A percentile compares a stretch with the other conserved stretches of the same genome.
Conservation (phyloP, 1,140 invertebrate species). For the Harlomillsia oculata region DNA sequence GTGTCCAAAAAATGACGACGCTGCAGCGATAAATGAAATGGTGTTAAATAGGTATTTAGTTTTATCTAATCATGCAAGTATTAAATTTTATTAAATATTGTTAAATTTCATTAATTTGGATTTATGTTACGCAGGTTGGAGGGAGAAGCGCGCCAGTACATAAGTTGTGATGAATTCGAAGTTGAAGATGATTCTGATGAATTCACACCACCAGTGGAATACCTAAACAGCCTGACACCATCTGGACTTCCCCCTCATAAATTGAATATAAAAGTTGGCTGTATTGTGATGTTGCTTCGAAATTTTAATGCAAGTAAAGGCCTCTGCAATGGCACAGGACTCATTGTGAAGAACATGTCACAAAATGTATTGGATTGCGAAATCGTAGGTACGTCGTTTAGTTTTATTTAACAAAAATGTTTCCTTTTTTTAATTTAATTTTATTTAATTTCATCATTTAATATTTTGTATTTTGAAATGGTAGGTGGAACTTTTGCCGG, state of each 20-base stretch:
- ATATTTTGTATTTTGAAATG: no score
- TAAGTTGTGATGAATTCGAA: constrained; percentile 26
- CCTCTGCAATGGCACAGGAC: constrained; percentile 41
- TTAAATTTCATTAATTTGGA: no score
- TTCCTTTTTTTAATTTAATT: constrained; percentile 49
- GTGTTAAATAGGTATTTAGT: no score
- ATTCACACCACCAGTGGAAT: constrained; percentile 37
- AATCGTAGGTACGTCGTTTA: not conserved
- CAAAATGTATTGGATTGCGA: constrained; percentile 5
- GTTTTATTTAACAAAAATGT: not conserved
- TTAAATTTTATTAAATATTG: no score
- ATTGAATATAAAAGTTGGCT: constrained; percentile 39
- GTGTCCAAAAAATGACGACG: constrained; percentile 23
- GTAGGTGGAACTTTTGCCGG: not conserved
- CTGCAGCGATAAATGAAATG: constrained; percentile 6
- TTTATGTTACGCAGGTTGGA: no score
- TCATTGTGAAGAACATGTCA: constrained; percentile 27
- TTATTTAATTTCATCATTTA: no score
- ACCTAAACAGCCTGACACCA: constrained; percentile 39
- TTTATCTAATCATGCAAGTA: no score
- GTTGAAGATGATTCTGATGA: constrained; percentile 32
- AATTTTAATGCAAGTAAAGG: constrained; percentile 38
- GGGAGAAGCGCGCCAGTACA: not conserved
- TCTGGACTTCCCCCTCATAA: constrained; percentile 40
- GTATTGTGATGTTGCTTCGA: constrained; percentile 40